phyloP scores from a whole-genome alignment of 2,888 invertebrate species.

The Drosophila niveifrons region DNA sequence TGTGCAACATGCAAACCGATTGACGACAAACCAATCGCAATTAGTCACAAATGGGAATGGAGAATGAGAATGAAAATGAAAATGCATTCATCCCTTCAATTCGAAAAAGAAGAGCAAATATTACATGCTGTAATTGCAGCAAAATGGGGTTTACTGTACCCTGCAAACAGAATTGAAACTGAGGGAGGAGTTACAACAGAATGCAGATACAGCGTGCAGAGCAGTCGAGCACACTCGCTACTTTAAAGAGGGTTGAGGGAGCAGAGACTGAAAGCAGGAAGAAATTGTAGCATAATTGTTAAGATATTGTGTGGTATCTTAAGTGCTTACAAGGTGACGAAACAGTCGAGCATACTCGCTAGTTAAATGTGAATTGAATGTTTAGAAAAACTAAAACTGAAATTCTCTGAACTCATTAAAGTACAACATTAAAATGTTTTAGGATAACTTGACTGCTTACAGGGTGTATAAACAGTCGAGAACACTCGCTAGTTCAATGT shows the following conservation, averaged over 20 bases:
- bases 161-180: neutral
- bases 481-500: neutral
- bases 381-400: too few relatives aligned
- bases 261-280: too few relatives aligned
- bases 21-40: slow-evolving; percentile 82
- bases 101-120: neutral
- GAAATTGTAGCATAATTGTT: too few relatives aligned
- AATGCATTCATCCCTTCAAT: slow-evolving; percentile 47
- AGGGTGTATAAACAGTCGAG: neutral
- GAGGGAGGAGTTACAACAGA: neutral
- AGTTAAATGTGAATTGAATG: too few relatives aligned
- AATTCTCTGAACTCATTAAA: too few relatives aligned
- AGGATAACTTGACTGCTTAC: neutral
- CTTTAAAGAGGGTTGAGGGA: neutral
- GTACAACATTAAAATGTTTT: too few relatives aligned
- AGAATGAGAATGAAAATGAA: slow-evolving; percentile 62
- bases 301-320: too few relatives aligned
- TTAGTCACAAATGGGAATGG: slow-evolving; percentile 79
- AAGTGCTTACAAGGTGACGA: neutral
- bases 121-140: neutral
- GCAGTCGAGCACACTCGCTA: neutral
- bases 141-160: neutral
- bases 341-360: neutral
- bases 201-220: neutral
- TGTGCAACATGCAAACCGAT: slow-evolving; percentile 85